Conservation (phyloP, 1,140 invertebrate species). For the Luehdorfia chinensis region DNA sequence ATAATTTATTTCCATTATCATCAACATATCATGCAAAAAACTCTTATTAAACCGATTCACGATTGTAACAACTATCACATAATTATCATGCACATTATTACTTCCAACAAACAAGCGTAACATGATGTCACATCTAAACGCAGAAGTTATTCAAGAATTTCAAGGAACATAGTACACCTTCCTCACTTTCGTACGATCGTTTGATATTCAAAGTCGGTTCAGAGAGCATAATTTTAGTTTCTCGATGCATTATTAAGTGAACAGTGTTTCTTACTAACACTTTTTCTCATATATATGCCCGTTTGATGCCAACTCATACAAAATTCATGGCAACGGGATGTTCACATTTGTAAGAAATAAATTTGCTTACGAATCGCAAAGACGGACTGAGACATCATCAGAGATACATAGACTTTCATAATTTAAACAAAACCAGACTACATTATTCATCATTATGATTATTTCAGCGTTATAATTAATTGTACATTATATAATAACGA, state of each 20-base stretch:
- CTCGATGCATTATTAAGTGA: constrained; percentile 5
- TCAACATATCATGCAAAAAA: too few relatives aligned
- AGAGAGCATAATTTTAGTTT: constrained; percentile 1
- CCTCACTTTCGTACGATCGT: constrained; percentile 4
- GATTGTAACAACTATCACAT: background rate
- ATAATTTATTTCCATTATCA: too few relatives aligned
- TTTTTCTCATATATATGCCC: constrained; percentile 8
- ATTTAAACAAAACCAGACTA: background rate
- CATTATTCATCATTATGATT: background rate
- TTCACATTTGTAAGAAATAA: constrained; percentile 3
- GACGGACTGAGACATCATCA: constrained; percentile 5
- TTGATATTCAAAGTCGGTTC: constrained; percentile 9
- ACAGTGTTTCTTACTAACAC: constrained; percentile 1
- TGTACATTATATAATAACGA: too few relatives aligned
- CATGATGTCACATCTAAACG: constrained; percentile 14
- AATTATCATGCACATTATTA: too few relatives aligned
- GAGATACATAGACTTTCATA: constrained; percentile 2
- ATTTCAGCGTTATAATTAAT: too few relatives aligned
- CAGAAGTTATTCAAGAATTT: constrained; percentile 11
- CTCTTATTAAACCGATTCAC: background rate
- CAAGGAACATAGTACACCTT: background rate
- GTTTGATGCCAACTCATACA: constrained; percentile 10
- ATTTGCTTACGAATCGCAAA: background rate
- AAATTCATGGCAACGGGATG: constrained; percentile 6
- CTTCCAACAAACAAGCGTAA: constrained; percentile 2